Base-by-base conservation (phyloP, 2,888 invertebrate genomes). In the Scaptomyza parva region DNA sequence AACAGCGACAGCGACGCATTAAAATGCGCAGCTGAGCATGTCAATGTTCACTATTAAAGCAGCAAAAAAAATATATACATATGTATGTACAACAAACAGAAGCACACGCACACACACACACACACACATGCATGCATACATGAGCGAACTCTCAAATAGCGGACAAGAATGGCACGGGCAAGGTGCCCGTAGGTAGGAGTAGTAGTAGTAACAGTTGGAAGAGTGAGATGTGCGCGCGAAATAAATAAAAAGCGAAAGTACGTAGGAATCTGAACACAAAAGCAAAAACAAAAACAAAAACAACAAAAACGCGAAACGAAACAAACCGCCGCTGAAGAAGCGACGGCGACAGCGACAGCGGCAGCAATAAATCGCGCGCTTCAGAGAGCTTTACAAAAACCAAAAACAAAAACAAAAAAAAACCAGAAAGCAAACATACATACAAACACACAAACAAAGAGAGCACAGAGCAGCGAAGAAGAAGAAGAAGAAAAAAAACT, bases 1-100 rank as follows among this genome's bases (percentile, higher is more conserved):
- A 18, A 57, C 57, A 22, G 33, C 59, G 48, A 65, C 69, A 52
- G 61, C 71, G 65, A 65, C 81, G 73, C 76, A 78, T 76, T 77
- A 76, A 76, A 74, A 78, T 73, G 76, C 83, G 80, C 86, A 86
- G 70, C 88, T 78, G 70, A 86, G 86, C 85, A 79, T 88, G 88
- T 88, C 85, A 86, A 74, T 80, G 83, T 75, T 82, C 62, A 76
- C 79, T 78, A 79, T 82, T 79, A 78, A 85, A 73, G 74, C 78
- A 70, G 67, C 28, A n/a, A 35, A 35, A 35, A 14, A 8, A 69
- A 69, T 69, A 76, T 59, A 64, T 71, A 53, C 65, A 61, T n/a
- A n/a, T n/a, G n/a, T n/a, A n/a, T n/a, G n/a, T n/a, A 53, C 26
- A 28, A 52, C 26, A 37, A 57, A 60, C 39, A 61, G 30, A 39